Evolutionary conservation across 2,797 vertebrate genomes (phyloP).

Genomic region (Macropus fuliginosus): DNA sequence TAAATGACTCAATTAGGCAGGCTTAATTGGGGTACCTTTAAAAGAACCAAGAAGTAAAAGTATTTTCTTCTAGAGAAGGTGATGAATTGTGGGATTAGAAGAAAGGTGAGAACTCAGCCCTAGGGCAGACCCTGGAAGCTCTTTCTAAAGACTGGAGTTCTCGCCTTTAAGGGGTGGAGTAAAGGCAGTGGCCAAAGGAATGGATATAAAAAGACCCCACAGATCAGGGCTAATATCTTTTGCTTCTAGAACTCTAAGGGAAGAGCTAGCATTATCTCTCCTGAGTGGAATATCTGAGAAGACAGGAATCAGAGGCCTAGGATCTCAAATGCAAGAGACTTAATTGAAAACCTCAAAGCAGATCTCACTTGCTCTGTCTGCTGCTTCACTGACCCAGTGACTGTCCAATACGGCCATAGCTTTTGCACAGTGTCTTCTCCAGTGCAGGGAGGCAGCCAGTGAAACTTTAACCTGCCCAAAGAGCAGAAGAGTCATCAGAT

Average conservation of each 20-base stretch:
- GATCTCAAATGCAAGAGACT: not conserved
- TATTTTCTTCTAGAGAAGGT: no score
- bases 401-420: not conserved
- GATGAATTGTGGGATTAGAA: not conserved
- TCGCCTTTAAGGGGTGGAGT: not conserved
- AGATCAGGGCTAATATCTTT: not conserved
- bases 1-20: no score
- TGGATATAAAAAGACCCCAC: not conserved
- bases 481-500: not conserved
- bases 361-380: not conserved
- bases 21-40: no score
- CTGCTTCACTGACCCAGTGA: not conserved
- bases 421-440: not conserved
- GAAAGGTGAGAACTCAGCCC: not conserved
- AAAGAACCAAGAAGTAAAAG: no score
- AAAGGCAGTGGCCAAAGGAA: not conserved
- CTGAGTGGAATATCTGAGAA: not conserved
- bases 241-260: not conserved
- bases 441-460: not conserved
- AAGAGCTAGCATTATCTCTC: no score
- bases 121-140: not conserved
- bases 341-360: not conserved
- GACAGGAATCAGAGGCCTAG: not conserved
- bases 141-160: not conserved
- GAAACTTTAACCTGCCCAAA: not conserved